These are phyloP conservation scores for Tiphia femorata DNA, from an alignment of 2,888 invertebrate genomes.

Conservation along the genomic window DNA sequence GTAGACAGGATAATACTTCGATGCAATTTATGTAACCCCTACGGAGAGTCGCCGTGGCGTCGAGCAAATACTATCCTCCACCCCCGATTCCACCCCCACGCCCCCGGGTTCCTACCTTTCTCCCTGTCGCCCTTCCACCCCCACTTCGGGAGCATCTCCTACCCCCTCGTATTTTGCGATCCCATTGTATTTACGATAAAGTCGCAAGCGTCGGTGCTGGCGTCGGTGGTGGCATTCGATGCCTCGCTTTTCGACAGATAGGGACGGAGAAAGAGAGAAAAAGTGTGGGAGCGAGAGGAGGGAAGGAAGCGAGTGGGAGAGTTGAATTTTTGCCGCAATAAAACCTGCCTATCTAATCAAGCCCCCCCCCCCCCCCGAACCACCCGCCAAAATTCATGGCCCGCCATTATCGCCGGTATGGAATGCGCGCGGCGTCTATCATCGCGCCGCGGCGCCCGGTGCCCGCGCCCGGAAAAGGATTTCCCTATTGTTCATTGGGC, in stretches of 20 bases:
- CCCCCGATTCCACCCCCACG: not conserved
- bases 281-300: too few relatives aligned
- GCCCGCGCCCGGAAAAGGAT: constrained; percentile 25
- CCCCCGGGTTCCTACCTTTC: not conserved
- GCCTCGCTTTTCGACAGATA: too few relatives aligned
- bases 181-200: constrained; percentile 53
- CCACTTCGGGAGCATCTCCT: not conserved
- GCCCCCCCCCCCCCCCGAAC: too few relatives aligned
- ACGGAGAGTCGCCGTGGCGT: constrained; percentile 27
- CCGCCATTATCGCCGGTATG: constrained; percentile 51
- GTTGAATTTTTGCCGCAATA: constrained; percentile 50
- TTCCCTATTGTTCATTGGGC: constrained; percentile 24
- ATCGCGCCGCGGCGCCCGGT: constrained; percentile 26
- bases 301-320: too few relatives aligned
- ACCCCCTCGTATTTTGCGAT: constrained; percentile 37
- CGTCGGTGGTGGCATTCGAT: constrained; percentile 22
- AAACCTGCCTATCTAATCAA: constrained; percentile 58
- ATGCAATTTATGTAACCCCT: constrained; percentile 35
- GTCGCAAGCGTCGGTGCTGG: constrained; percentile 7
- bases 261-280: too few relatives aligned
- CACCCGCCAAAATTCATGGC: constrained; percentile 48
- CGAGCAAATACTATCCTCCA: constrained; percentile 28
- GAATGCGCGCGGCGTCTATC: constrained; percentile 43
- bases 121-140: not conserved
- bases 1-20: constrained; percentile 42